Base-by-base conservation (phyloP, 2,113 vertebrate species). In the Clarias gariepinus region DNA sequence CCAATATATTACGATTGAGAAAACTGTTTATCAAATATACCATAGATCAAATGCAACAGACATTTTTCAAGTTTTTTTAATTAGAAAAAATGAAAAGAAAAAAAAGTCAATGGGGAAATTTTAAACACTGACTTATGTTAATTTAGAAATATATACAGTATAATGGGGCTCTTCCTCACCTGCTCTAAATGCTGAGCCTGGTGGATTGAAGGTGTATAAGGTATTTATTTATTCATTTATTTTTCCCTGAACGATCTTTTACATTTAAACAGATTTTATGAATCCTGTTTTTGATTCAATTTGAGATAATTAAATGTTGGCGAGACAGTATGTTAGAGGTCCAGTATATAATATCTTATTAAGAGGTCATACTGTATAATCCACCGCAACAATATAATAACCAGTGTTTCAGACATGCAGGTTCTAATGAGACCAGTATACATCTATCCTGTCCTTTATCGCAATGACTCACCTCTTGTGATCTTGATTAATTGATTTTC, bases 401-500 rank as follows among this genome's bases (percentile, higher is more conserved):
- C 52, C 25, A 28, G 1, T 9, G 6, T 53, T 78, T 78, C 6
- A 55, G 28, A 13, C 25, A 25, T 64, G n/a, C 63, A 85, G 23
- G 36, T 28, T 64, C 28, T 85, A 36, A 74, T n/a, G n/a, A 74
- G 82, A 36, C 68, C 53, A 47, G 10, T 13, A 25, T 52, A n/a
- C 25, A 52, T 52, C 23, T 15, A 55, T n/a, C 74, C 28, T 68
- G 60, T 0, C 21, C 47, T 68, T 33, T 80, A 68, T 69, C 52
- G 25, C 73, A 85, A 11, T 68, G 73, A 13, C 53, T 68, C 47
- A 25, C 21, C 19, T 64, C 41, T 68, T 53, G 47, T 55, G 28
- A 80, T 79, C 76, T 68, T 80, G 76, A 85, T 85, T 55, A 53
- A 74, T 68, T 82, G 85, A 86, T 82, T 81, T 82, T 28, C 33